Evolutionary conservation across 2,888 invertebrate species (phyloP).

Genomic region (Yponomeuta cagnagella): DNA sequence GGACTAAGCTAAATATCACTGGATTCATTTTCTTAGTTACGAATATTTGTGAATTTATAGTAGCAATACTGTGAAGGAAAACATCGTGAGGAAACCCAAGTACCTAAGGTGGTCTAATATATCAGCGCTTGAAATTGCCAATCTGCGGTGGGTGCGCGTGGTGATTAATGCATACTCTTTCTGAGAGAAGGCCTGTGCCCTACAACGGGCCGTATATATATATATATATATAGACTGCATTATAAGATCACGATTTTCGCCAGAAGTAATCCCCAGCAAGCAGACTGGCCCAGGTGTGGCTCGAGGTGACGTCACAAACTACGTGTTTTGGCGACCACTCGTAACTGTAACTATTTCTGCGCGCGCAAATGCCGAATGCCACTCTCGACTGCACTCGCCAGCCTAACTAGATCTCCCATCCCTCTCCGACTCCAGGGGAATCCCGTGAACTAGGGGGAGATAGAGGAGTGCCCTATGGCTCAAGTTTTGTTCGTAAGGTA

Average conservation of each 20-base stretch:
- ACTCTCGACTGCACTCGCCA: background rate
- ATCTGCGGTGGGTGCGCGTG: too few relatives aligned
- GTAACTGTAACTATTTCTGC: slow-evolving; percentile 54
- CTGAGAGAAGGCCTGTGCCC: too few relatives aligned
- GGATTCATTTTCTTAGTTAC: background rate
- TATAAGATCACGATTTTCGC: background rate
- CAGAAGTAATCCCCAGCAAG: background rate
- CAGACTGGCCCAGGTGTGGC: slow-evolving; percentile 13
- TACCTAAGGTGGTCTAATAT: too few relatives aligned
- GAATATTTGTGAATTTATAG: too few relatives aligned
- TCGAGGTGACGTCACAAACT: slow-evolving; percentile 24
- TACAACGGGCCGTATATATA: too few relatives aligned
- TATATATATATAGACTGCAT: too few relatives aligned
- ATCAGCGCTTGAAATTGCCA: too few relatives aligned
- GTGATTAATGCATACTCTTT: too few relatives aligned
- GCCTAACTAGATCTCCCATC: slow-evolving; percentile 18
- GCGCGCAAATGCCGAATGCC: slow-evolving; percentile 23
- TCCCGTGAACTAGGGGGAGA: background rate
- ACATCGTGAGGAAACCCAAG: too few relatives aligned
- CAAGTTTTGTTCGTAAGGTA: background rate
- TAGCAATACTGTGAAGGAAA: too few relatives aligned
- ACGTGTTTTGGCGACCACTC: slow-evolving; percentile 50
- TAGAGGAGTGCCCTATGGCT: background rate
- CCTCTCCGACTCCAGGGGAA: background rate
- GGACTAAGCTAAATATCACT: background rate